Base-by-base conservation (phyloP, 2,797 vertebrate genomes). In the Urophycis tenuis region DNA sequence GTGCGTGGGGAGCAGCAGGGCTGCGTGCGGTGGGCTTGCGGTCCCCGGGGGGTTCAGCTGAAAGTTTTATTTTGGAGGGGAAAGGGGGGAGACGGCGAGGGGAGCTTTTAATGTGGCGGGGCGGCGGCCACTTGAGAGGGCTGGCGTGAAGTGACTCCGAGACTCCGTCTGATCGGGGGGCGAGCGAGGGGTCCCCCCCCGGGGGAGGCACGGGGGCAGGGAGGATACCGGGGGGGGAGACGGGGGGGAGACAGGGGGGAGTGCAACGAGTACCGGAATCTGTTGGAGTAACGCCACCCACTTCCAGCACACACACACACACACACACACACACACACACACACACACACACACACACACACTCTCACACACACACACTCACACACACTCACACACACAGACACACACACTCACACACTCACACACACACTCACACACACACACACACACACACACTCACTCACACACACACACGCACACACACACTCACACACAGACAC, bases 41-140 rank as follows among this genome's bases (percentile, higher is more conserved):
- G 49, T 53, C 22, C 45, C 15, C n/a, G n/a, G 45, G 49, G 6
- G 49, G 49, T 60, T 60, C 49, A n/a, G 49, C 22, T 60, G 49
- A 60, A 60, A n/a, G 49, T 49, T 89, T 88, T 89, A 88, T 88
- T 89, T 83, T 75, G 72, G 85, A 77, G 81, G 81, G 76, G n/a
- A 79, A 74, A n/a, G 49, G 22, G 22, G 82, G 83, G 84, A 81
- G 87, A 81, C 60, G 76, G 85, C 85, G 87, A 82, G 88, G 87
- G 82, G 75, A 6, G 49, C 74, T 81, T 92, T 91, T 94, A 87
- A 92, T 93, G 93, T 93, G 93, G 92, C 84, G 67, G 75, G 85
- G 89, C 89, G 85, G 84, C 80, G 85, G 89, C 91, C 90, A 91
- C 91, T 93, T 93, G 86, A 92, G 92, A 92, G 85, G 80, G 84